Evolutionary conservation across 2,113 vertebrate species (phyloP).

Genomic region (Mus pahari): DNA sequence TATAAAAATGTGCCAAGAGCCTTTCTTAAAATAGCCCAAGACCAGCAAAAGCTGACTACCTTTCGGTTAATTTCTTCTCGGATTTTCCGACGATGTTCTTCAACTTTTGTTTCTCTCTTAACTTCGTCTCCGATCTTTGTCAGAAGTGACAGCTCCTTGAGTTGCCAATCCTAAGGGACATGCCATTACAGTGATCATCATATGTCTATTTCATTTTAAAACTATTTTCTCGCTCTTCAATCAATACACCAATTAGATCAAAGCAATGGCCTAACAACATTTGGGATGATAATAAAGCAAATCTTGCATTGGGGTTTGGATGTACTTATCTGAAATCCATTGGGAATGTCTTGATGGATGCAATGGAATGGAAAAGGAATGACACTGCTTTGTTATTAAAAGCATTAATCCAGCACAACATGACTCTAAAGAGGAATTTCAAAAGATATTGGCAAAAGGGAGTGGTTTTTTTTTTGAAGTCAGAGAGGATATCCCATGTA

Average conservation of each 20-base stretch:
- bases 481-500: not conserved
- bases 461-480: not conserved
- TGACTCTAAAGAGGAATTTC: slow-evolving; percentile 6
- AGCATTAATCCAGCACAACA: not conserved
- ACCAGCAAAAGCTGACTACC: slow-evolving; percentile 67
- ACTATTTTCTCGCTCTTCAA: not conserved
- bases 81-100: slow-evolving; percentile 51
- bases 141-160: slow-evolving; percentile 71
- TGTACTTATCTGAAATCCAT: not conserved
- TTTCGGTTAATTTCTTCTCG: slow-evolving; percentile 58
- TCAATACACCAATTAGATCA: slow-evolving; percentile 20
- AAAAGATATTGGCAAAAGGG: not conserved
- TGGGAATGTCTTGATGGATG: not conserved
- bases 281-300: not conserved
- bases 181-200: not conserved
- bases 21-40: not conserved
- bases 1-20: slow-evolving; percentile 13
- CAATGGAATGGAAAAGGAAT: slow-evolving; percentile 14
- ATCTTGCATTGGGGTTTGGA: slow-evolving; percentile 26
- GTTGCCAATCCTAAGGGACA: slow-evolving; percentile 70
- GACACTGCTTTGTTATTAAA: slow-evolving; percentile 10
- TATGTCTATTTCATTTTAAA: slow-evolving; percentile 1
- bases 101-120: slow-evolving; percentile 42
- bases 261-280: slow-evolving; percentile 34
- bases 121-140: slow-evolving; percentile 72